Evolutionary conservation across 2,797 vertebrate genomes (phyloP).

Genomic region (Chanos chanos): DNA sequence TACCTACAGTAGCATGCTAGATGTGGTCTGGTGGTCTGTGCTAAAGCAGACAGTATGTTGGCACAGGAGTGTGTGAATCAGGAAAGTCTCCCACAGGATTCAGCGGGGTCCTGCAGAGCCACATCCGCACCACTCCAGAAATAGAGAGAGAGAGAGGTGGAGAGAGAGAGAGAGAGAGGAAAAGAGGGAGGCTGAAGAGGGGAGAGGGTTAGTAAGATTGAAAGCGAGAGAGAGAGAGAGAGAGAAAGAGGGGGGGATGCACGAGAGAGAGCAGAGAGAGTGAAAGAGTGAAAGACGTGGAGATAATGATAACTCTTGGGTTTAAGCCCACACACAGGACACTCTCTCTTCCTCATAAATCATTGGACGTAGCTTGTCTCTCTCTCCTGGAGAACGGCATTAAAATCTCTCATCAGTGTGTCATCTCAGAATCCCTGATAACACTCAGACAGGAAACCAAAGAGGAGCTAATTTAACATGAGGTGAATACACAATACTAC

Average conservation of each 20-base stretch:
- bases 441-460: no score
- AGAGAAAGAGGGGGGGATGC: background rate
- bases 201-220: conserved; percentile 30
- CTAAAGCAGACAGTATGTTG: no score
- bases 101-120: conserved; percentile 51
- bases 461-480: no score
- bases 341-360: conserved; percentile 63
- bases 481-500: no score
- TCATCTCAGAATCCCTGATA: no score
- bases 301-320: conserved; percentile 64
- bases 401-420: no score
- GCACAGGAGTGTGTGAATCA: conserved; percentile 58
- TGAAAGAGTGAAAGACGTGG: conserved; percentile 38
- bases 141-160: conserved; percentile 45
- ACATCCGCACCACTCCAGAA: conserved; percentile 67
- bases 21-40: no score
- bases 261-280: background rate
- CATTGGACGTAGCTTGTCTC: conserved; percentile 46
- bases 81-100: conserved; percentile 58
- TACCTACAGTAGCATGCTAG: no score
- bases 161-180: conserved; percentile 31
- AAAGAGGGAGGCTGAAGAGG: conserved; percentile 33
- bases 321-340: conserved; percentile 62
- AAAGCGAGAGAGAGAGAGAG: background rate
- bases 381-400: no score